Conservation (phyloP, 2,797 vertebrate species). For the Orientallactaga sibirica region DNA sequence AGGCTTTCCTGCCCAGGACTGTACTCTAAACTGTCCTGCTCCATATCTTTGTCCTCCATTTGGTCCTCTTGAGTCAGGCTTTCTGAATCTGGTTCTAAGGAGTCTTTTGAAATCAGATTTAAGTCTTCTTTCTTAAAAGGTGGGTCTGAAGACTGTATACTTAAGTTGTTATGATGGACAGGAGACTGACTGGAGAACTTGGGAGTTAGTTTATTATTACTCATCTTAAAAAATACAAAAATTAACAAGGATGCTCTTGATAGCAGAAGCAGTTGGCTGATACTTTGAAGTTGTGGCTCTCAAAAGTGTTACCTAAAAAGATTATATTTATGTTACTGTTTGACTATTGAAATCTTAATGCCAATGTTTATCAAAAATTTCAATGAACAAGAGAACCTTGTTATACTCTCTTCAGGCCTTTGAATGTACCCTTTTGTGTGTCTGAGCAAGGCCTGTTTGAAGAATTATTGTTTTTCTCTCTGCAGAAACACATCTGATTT, state of each 20-base stretch:
- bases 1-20: slow-evolving; percentile 57
- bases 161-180: slow-evolving; percentile 62
- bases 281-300: not conserved
- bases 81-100: slow-evolving; percentile 87
- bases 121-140: slow-evolving; percentile 5
- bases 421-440: slow-evolving; percentile 2
- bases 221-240: slow-evolving; percentile 55
- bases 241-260: not conserved
- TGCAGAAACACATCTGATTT: slow-evolving; percentile 48
- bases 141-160: slow-evolving; percentile 37
- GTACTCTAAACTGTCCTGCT: slow-evolving; percentile 88
- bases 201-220: slow-evolving; percentile 33
- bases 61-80: slow-evolving; percentile 84
- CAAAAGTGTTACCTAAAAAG: slow-evolving; percentile 68
- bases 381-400: slow-evolving; percentile 20
- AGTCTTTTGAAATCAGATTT: slow-evolving; percentile 79
- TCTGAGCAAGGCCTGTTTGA: slow-evolving; percentile 26
- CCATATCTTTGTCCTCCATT: slow-evolving; percentile 48
- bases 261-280: not conserved
- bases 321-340: slow-evolving; percentile 53
- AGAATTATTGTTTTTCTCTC: slow-evolving; percentile 63
- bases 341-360: slow-evolving; percentile 37
- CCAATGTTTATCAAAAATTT: slow-evolving; percentile 53
- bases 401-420: slow-evolving; percentile 50
- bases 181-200: slow-evolving; percentile 2